Evolutionary conservation across 2,113 vertebrate genomes (phyloP).

Genomic region (Rhynchomys soricoides): DNA sequence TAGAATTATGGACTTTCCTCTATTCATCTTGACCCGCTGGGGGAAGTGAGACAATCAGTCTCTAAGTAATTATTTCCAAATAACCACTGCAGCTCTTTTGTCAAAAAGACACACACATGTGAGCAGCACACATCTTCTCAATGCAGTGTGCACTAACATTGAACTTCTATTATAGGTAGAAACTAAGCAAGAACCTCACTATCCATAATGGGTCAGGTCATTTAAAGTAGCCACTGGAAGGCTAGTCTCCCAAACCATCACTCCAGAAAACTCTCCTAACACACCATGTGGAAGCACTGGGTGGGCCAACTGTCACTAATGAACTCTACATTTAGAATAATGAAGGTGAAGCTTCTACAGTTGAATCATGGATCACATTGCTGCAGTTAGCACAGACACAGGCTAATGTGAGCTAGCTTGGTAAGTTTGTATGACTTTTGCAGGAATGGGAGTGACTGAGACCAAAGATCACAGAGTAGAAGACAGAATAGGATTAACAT

Average conservation of each 20-base stretch:
- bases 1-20: no score
- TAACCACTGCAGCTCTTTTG: neutral
- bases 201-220: neutral
- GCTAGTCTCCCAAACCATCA: neutral
- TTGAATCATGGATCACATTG: neutral
- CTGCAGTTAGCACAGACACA: neutral
- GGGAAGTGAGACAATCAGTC: neutral
- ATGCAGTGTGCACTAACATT: neutral
- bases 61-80: neutral
- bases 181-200: neutral
- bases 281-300: neutral
- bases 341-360: neutral
- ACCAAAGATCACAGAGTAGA: neutral
- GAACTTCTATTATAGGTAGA: neutral
- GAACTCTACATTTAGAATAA: neutral
- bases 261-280: neutral
- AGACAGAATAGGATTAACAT: neutral
- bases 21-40: no score
- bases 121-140: neutral
- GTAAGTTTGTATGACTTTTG: neutral
- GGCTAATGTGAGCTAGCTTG: neutral
- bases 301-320: neutral
- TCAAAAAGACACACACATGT: neutral
- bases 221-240: neutral
- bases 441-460: neutral